Conservation (phyloP, 1,140 invertebrate genomes). For the Proctacanthus coquilletti region DNA sequence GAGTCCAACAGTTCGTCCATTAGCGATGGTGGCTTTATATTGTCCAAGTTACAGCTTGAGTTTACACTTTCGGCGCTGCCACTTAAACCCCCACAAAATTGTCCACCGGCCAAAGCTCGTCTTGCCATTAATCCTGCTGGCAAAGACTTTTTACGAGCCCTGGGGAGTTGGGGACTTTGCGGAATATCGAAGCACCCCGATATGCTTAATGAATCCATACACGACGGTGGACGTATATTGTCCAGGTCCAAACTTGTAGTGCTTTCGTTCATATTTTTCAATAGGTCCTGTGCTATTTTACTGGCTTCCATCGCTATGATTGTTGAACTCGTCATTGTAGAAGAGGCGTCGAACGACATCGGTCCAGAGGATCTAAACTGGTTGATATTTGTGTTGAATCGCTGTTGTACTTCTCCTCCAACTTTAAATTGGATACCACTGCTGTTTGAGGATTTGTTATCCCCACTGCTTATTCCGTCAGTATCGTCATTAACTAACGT, state of each 20-base stretch:
- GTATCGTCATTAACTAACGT: conserved; percentile 10
- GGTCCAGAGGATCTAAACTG: conserved; percentile 1
- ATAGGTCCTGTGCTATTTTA: conserved; percentile 48
- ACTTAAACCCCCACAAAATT: conserved; percentile 13
- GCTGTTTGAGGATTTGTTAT: background rate
- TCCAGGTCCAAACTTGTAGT: conserved; percentile 52
- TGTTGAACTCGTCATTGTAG: conserved; percentile 43
- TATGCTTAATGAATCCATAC: conserved; percentile 37
- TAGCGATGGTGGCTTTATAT: conserved; percentile 64
- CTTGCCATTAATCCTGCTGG: conserved; percentile 50
- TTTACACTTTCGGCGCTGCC: conserved; percentile 33
- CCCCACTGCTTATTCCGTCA: background rate
- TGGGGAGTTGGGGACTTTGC: conserved; percentile 21
- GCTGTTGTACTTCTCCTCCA: conserved; percentile 17
- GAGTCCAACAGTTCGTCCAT: conserved; percentile 64
- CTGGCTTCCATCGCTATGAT: conserved; percentile 59
- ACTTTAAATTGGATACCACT: conserved; percentile 21
- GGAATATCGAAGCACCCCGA: conserved; percentile 14
- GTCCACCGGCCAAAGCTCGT: conserved; percentile 37
- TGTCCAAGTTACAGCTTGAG: conserved; percentile 49
- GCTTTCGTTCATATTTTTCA: conserved; percentile 41
- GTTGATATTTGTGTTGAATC: background rate
- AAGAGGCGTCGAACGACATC: conserved; percentile 1
- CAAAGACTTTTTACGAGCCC: conserved; percentile 45
- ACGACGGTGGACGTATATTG: conserved; percentile 60